Base-by-base conservation (phyloP, 2,888 invertebrate genomes). In the Xylophagus ater region DNA sequence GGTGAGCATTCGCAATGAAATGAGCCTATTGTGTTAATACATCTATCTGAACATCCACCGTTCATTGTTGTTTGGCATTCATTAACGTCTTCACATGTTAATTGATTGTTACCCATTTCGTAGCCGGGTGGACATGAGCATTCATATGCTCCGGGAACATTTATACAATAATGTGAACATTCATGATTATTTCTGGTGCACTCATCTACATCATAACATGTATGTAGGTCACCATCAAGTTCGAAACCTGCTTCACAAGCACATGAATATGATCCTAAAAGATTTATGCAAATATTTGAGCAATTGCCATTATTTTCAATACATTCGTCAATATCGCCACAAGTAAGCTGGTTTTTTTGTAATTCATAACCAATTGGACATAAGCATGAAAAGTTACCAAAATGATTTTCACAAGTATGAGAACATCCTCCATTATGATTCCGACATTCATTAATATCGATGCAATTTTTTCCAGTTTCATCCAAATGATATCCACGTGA, bases 291-390 rank as follows among this genome's bases (percentile, higher is more conserved):
- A 47, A 66, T 62, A 47, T 66, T 61, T 49, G 69, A 65, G 53
- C 77, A 78, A 36, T 69, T 71, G 18, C 71, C 70, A 47, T 64
- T 68, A 43, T 66, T 65, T 32, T 51, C 48, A 4, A 56, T 48
- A 51, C 76, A 76, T 52, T 76, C 76, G 53, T 76, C 68, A 31
- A 72, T 60, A 58, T 76, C 76, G 67, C 51, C 47, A 52, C 62
- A 65, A 41, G 44, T 54, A 23, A 53, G 51, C 28, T 55, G 53
- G 47, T 62, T 60, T 3, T 50, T 44, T 3, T 57, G 52, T 43
- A 66, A 61, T 49, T 51, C 48, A 45, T 49, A 69, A 26, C 69
- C 70, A 3, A 53, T 41, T 1, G 66, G 58, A 46, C 74, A 76
- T 34, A 55, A 52, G 49, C 76, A 76, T 23, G 57, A 49, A 50